Evolutionary conservation across 2,888 invertebrate genomes (phyloP).

Genomic region (Idaea straminata): DNA sequence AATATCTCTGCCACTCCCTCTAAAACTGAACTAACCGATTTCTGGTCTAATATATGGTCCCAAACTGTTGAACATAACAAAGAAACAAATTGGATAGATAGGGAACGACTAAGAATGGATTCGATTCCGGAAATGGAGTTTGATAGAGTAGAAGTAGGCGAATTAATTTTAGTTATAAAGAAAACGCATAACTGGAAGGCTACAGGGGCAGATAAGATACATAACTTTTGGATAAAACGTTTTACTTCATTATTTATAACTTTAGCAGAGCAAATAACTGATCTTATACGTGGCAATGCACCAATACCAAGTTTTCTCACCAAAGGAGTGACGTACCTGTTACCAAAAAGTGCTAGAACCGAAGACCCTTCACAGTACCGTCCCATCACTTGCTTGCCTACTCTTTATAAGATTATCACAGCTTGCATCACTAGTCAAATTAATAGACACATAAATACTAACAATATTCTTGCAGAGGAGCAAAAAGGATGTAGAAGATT

Average conservation of each 20-base stretch:
- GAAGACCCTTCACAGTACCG: slow-evolving; percentile 22
- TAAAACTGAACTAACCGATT: background rate
- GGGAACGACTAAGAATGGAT: slow-evolving; percentile 1
- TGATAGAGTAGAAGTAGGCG: slow-evolving; percentile 14
- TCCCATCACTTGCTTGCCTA: slow-evolving; percentile 32
- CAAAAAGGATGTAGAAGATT: slow-evolving; percentile 10
- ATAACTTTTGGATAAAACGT: slow-evolving; percentile 27
- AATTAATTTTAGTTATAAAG: slow-evolving; percentile 10
- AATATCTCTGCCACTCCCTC: background rate
- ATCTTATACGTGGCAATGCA: slow-evolving; percentile 4
- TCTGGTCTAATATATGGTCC: slow-evolving; percentile 4
- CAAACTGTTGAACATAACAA: slow-evolving; percentile 5
- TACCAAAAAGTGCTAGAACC: slow-evolving; percentile 17
- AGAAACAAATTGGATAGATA: slow-evolving; percentile 8
- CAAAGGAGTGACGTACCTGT: slow-evolving; percentile 21
- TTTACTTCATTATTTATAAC: slow-evolving; percentile 10
- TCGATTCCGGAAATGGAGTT: slow-evolving; percentile 23
- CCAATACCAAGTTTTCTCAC: slow-evolving; percentile 15
- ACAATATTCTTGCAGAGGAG: slow-evolving; percentile 8
- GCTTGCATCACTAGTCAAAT: slow-evolving; percentile 16
- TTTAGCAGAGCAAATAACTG: slow-evolving; percentile 4
- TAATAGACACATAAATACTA: slow-evolving; percentile 4
- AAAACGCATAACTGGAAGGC: slow-evolving; percentile 25
- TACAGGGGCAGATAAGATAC: slow-evolving; percentile 22
- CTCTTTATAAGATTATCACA: slow-evolving; percentile 26